Percentiles rank a stretch among this genome's conserved stretches.
phyloP scores from a whole-genome alignment of 2,797 vertebrate genomes.

The Anabacerthia variegaticeps region DNA sequence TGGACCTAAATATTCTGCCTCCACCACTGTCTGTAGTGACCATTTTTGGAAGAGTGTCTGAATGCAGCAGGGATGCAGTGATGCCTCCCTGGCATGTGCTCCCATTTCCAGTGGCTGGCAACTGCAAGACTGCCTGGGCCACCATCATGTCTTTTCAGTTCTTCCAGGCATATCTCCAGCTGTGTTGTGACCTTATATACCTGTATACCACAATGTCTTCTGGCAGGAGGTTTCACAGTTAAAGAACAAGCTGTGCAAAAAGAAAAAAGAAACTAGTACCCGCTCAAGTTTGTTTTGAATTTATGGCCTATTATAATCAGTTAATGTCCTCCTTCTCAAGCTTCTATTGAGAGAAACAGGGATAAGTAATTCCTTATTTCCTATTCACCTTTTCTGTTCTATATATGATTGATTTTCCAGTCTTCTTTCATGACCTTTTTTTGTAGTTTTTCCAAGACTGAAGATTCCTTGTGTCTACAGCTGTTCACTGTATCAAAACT shows the following conservation, averaged over 20 bases:
- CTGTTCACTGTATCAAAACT: neutral
- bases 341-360: neutral
- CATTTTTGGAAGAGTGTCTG: neutral
- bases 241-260: neutral
- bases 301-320: neutral
- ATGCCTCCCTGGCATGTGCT: neutral
- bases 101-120: neutral
- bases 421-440: neutral
- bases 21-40: neutral
- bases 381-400: neutral
- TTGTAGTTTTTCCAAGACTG: neutral
- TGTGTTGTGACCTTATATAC: neutral
- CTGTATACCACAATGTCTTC: neutral
- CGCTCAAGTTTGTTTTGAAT: neutral
- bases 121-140: neutral
- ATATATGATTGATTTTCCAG: neutral
- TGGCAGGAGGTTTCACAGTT: neutral
- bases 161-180: neutral
- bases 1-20: neutral
- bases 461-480: neutral
- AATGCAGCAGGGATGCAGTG: neutral
- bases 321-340: neutral
- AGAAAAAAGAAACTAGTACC: neutral
- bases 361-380: neutral
- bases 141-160: neutral